Evolutionary conservation across 2,113 vertebrate species (phyloP).

Genomic region (Poeciliopsis retropinna): DNA sequence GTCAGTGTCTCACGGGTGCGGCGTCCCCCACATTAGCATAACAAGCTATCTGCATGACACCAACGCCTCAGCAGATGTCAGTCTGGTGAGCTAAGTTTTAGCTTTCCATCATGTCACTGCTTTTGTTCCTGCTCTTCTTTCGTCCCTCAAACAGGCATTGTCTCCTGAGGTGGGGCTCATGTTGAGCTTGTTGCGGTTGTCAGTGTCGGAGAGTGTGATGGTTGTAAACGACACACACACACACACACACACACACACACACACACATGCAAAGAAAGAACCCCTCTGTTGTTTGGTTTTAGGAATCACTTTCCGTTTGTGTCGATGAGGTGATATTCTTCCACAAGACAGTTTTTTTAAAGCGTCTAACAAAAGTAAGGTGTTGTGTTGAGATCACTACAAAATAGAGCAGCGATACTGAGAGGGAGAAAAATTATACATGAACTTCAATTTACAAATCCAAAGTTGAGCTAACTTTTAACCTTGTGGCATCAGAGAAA

Average conservation of each 20-base stretch:
- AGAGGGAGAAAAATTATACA: no score
- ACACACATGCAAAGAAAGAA: neutral
- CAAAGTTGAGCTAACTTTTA: neutral
- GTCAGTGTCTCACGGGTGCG: conserved; percentile 49
- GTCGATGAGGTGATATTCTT: neutral
- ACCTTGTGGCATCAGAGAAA: neutral
- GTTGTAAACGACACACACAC: neutral
- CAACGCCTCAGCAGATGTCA: conserved; percentile 65
- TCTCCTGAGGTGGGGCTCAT: conserved; percentile 22
- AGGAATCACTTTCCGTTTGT: neutral
- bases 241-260: no score
- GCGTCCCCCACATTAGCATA: conserved; percentile 62
- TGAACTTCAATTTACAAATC: neutral
- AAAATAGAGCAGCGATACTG: no score
- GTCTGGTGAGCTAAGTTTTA: conserved; percentile 35
- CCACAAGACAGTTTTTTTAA: neutral
- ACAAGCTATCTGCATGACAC: conserved; percentile 59
- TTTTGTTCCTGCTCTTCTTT: conserved; percentile 12
- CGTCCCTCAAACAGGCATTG: neutral
- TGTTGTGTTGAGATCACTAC: no score
- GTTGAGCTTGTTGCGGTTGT: conserved; percentile 12
- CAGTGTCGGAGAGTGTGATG: conserved; percentile 17
- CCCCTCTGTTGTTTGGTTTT: neutral
- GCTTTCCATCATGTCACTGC: conserved; percentile 25
- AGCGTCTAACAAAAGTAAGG: no score